These are phyloP conservation scores for Labroides dimidiatus DNA, from an alignment of 2,797 vertebrate species.

Conservation along the genomic window DNA sequence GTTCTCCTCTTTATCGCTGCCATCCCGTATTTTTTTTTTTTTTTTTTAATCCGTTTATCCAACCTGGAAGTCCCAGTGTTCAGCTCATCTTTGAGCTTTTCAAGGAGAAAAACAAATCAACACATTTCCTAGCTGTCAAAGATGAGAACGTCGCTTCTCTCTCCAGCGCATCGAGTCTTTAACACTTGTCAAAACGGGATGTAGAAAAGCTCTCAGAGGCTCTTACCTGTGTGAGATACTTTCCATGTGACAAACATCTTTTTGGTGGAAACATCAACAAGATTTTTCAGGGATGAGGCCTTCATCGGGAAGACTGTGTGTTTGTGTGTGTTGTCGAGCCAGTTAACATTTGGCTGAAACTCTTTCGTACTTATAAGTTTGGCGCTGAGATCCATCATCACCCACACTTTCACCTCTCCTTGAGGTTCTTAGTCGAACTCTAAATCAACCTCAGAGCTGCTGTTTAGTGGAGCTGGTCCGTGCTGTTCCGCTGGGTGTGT, in stretches of 20 bases:
- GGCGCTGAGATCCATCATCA: background rate
- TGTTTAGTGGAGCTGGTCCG: no score
- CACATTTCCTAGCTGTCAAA: constrained; percentile 62
- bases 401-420: background rate
- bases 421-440: background rate
- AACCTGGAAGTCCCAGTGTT: constrained; percentile 21
- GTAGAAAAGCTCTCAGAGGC: constrained; percentile 33
- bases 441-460: no score
- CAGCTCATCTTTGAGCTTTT: constrained; percentile 43
- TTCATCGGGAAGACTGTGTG: background rate
- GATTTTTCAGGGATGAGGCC: constrained; percentile 10
- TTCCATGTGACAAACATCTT: constrained; percentile 37
- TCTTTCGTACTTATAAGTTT: background rate
- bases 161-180: constrained; percentile 61
- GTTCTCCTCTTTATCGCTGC: constrained; percentile 24
- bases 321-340: background rate
- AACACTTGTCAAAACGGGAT: constrained; percentile 60
- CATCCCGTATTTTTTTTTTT: constrained; percentile 26
- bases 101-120: constrained; percentile 62
- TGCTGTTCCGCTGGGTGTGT: no score
- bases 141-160: constrained; percentile 44
- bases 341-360: background rate
- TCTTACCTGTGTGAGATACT: constrained; percentile 36
- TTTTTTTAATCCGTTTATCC: constrained; percentile 39
- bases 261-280: constrained; percentile 19